Evolutionary conservation across 2,888 invertebrate species (phyloP), one percentile per base, ranked within the genome.

Genomic region (Amiota mariae): DNA sequence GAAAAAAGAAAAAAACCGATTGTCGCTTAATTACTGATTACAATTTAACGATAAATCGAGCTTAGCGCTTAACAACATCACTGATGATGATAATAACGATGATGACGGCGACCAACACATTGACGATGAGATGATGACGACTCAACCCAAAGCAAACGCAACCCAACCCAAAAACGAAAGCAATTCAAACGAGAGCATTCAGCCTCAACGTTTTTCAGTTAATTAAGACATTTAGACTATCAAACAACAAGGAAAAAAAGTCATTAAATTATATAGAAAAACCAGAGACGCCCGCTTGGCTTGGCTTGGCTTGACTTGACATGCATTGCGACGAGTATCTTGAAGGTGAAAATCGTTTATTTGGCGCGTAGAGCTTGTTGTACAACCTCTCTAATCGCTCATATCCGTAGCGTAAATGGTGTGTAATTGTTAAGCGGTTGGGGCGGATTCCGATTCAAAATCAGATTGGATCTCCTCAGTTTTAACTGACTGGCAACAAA

Each of bases 21-120:
- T 57, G 76, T 78, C 18, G 48, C 82, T 88, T 88, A 87, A 87
- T 87, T 87, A 85, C 87, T 87, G 87, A 87, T 87, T 83, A 88
- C 85, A 82, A 85, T 84, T 87, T 84, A 80, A 77, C 82, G 87
- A 87, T 87, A 87, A 82, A 67, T 79, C 81, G 6, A 36, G 72
- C 75, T 77, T 76, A 79, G 75, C 77, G 78, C 63, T 77, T 75
- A 79, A 76, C 77, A 76, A 77, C 46, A 24, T 49, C 59, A 61
- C 48, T 15, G 48, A 13, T 46, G 18, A 15, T 10, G 70, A 13
- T 10, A 20, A 13, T 57, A 20, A 15, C 15, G 57, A 11, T 57
- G 57, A n/a, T 54, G 57, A 15, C 18, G n/a, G 57, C 57, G 57
- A 18, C 18, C 4, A 15, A 11, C 59, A 2, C 18, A 48, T 11